Evolutionary conservation across 2,113 vertebrate genomes (phyloP).

Genomic region (Mobula birostris): DNA sequence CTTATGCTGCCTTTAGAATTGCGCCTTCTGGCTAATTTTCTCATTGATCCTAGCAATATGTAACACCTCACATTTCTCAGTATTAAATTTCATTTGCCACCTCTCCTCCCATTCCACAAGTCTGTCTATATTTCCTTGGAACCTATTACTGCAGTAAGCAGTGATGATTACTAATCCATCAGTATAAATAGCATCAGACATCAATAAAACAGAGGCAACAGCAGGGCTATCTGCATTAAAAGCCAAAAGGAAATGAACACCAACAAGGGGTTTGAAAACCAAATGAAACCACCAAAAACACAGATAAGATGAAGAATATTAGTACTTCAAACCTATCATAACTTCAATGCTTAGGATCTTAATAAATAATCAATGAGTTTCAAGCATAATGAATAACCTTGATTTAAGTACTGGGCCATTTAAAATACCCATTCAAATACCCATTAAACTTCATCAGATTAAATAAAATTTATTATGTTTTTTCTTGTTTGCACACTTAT

Average conservation of each 20-base stretch:
- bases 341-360: not conserved
- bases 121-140: too few species aligned
- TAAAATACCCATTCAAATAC: not conserved
- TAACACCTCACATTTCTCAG: too few species aligned
- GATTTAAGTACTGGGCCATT: not conserved
- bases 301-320: not conserved
- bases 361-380: not conserved
- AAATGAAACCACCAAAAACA: not conserved
- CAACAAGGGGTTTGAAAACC: not conserved
- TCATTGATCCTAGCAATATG: too few species aligned
- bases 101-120: too few species aligned
- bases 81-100: too few species aligned
- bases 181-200: not conserved
- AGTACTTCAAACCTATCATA: not conserved
- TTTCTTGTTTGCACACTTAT: not conserved
- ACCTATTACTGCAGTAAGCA: not conserved
- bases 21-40: too few species aligned
- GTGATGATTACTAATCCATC: not conserved
- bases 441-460: not conserved
- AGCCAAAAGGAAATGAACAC: not conserved
- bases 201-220: not conserved
- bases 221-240: not conserved
- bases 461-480: not conserved
- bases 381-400: not conserved
- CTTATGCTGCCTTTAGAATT: too few species aligned